These are phyloP conservation scores for Hepsetus odoe DNA, from an alignment of 2,113 vertebrate species.

Conservation along the genomic window DNA sequence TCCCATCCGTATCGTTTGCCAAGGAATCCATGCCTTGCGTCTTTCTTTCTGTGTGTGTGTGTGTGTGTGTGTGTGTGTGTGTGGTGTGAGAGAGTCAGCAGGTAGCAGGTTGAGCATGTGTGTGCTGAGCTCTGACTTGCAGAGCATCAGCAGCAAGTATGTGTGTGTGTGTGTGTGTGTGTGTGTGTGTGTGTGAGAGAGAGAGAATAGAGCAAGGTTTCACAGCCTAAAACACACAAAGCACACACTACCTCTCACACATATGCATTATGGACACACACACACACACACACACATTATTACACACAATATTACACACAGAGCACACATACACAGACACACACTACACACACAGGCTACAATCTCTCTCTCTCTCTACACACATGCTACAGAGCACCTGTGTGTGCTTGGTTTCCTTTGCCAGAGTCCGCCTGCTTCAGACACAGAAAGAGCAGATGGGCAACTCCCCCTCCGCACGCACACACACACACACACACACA, in stretches of 20 bases:
- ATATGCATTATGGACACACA: constrained; percentile 15
- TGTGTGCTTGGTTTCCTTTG: constrained; percentile 11
- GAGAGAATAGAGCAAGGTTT: not conserved
- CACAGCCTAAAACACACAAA: constrained; percentile 15
- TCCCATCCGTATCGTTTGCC: constrained; percentile 52
- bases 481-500: not conserved
- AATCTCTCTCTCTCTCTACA: too few relatives aligned
- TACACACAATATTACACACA: constrained; percentile 37
- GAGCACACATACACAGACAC: not conserved
- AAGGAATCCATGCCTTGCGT: constrained; percentile 55
- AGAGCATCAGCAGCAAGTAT: constrained; percentile 44
- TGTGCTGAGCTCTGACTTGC: constrained; percentile 26
- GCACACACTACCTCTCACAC: constrained; percentile 30
- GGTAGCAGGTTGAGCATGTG: constrained; percentile 49
- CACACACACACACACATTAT: constrained; percentile 36
- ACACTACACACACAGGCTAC: constrained; percentile 3
- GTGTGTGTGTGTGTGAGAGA: not conserved
- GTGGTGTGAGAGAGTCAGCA: constrained; percentile 38
- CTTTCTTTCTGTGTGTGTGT: not conserved
- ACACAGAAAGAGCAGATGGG: not conserved
- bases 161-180: constrained; percentile 14
- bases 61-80: constrained; percentile 26
- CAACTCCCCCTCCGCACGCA: not conserved
- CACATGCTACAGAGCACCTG: not conserved
- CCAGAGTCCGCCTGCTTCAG: constrained; percentile 19